Base-by-base conservation (phyloP, 2,797 vertebrate species). In the Hyperoplus immaculatus region DNA sequence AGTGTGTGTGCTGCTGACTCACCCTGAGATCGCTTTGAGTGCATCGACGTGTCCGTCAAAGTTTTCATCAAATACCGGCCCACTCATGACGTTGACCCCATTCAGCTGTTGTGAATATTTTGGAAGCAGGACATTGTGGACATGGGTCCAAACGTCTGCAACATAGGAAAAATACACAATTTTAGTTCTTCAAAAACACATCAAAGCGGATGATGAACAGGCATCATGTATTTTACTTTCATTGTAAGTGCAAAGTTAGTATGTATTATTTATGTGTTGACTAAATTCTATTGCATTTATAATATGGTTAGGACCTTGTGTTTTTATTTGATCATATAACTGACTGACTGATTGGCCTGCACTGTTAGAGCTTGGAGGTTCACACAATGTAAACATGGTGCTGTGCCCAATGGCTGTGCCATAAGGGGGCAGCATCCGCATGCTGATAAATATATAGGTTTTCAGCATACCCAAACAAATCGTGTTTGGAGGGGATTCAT, bases 41-140 rank as follows among this genome's bases (percentile, higher is more conserved):
- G 88, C 55, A 80, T 99, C 98, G 74, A 96, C 95, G 78, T 89
- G 95, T 53, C 98, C 98, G 61, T 99, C 96, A 9, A 89, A 97
- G 92, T 99, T 91, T 63, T 94, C 87, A 86, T 99, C 98, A 21
- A 99, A 99, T 82, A 97, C 90, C 0, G 98, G 98, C 67, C 98
- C 98, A 62, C 97, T 98, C 82, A 99, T 74, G 61, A 99, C 89
- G 69, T 98, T 99, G 42, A 99, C 72, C 63, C 96, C 96, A 56
- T 97, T 98, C 78, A 94, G 94, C 81, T 96, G 88, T 21, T 65
- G 77, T n/a, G 96, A 95, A 69, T 96, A 95, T 57, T 94, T 83
- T 62, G 88, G 82, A 76, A 99, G 93, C 47, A 98, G 87, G 13
- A 91, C 84, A 6, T 88, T 29, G 39, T 99, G 97, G 77, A 99